These are phyloP conservation scores for Synchiropus splendidus DNA, from an alignment of 2,113 vertebrate genomes.

Conservation along the genomic window DNA sequence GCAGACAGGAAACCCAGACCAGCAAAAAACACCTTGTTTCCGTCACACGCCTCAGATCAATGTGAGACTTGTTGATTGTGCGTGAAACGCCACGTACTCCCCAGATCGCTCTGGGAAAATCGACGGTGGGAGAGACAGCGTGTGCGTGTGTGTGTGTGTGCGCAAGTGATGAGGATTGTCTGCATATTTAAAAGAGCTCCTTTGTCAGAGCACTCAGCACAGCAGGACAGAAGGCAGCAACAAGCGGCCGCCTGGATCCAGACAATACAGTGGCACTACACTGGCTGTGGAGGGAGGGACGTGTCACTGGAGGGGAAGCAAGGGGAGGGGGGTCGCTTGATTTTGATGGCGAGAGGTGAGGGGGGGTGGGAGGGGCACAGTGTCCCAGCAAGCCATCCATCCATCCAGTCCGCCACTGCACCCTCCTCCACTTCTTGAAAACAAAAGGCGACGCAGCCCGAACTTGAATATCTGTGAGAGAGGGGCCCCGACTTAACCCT, in stretches of 20 bases:
- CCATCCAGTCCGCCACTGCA: constrained; percentile 29
- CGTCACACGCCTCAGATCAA: too few species aligned
- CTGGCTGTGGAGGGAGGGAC: constrained; percentile 30
- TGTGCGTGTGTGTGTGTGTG: constrained; percentile 9
- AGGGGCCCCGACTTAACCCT: constrained; percentile 30
- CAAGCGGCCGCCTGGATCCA: constrained; percentile 57
- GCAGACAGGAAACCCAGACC: constrained; percentile 12
- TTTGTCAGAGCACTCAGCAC: constrained; percentile 58
- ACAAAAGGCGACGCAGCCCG: constrained; percentile 65
- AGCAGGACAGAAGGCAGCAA: constrained; percentile 72
- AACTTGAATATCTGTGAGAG: constrained; percentile 64
- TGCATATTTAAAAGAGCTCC: constrained; percentile 63
- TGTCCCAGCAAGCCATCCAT: constrained; percentile 50
- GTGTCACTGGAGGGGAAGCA: constrained; percentile 32
- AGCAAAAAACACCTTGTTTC: constrained; percentile 1
- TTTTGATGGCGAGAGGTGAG: constrained; percentile 10
- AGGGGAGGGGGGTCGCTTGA: constrained; percentile 4
- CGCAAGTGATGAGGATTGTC: constrained; percentile 50
- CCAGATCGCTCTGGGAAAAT: constrained; percentile 30
- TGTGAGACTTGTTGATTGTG: constrained; percentile 60
- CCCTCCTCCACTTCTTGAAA: constrained; percentile 28
- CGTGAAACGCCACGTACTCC: constrained; percentile 38
- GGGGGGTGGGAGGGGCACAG: constrained; percentile 35
- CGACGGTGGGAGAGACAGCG: constrained; percentile 12
- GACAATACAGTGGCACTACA: constrained; percentile 69